Evolutionary conservation across 64 coral and sea anemone genomes (phyloP), one percentile per base, ranked within the genome.

Genomic region (Montipora efflorescens): DNA sequence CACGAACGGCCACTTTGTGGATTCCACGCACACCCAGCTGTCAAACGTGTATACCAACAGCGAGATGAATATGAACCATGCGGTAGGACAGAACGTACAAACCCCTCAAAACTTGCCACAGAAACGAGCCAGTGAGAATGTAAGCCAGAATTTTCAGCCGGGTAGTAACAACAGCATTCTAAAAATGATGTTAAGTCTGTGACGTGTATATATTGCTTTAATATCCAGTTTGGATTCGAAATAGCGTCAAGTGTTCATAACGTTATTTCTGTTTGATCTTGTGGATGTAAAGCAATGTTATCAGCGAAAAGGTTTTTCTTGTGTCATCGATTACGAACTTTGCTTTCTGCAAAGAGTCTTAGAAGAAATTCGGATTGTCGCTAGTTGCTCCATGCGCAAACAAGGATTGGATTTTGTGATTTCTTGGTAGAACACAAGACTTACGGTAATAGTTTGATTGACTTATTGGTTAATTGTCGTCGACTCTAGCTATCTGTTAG

Each of bases 141-240:
- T 4, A 68, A n/a, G 67, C 47, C 82, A 47, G 46, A 72, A 19
- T 14, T 83, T 67, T 19, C 58, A 67, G 3, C 3, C 22, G 16
- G 66, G 64, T 19, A 64, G 82, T 7, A 86, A 72, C 43, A 86
- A 86, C 66, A 86, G 82, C 82, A 49, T 86, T 10, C 62, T 86
- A 5, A 86, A 71, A 72, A 86, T 86, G 82, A 86, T 86, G 82
- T n/a, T 86, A 9, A 86, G 59, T 8, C 5, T 72, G 47, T 86
- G 46, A 86, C 0, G 68, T 19, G 1, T 19, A 71, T 15, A 23
- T 23, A 2, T 3, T 19, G 5, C 61, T 64, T 12, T 64, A 64
- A 12, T 64, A 12, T 4, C 14, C 13, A 15, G 9, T 64, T 6
- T 8, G 53, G 0, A 57, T 57, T 8, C 53, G 53, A 11, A 57